Conservation (phyloP, 2,888 invertebrate species). For the Neuroscelio doddi region DNA sequence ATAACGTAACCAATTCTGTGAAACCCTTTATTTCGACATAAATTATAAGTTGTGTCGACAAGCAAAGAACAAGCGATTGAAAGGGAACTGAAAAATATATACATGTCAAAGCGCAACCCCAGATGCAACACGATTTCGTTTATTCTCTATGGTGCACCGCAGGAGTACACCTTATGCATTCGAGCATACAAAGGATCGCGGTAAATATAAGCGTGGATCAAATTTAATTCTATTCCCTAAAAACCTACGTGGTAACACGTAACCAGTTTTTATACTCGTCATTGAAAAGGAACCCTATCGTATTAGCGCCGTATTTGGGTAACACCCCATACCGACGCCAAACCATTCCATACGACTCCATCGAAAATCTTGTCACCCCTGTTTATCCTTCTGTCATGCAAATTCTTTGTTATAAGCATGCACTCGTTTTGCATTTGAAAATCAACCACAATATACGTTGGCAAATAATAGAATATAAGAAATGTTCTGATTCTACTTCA, state of each 20-base stretch:
- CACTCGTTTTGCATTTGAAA: conserved; percentile 3
- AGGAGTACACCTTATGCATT: conserved; percentile 40
- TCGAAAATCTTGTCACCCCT: conserved; percentile 61
- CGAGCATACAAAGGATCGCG: conserved; percentile 51
- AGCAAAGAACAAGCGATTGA: conserved; percentile 6
- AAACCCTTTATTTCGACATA: conserved; percentile 3
- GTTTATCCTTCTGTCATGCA: conserved; percentile 67
- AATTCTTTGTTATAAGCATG: conserved; percentile 46
- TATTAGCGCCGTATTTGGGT: conserved; percentile 55
- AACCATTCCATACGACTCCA: conserved; percentile 48
- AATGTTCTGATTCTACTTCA: no score
- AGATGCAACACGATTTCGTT: conserved; percentile 46
- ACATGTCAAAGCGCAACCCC: conserved; percentile 10
- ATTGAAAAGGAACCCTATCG: conserved; percentile 35
- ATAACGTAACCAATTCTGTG: background rate
- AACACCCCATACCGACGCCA: conserved; percentile 51
- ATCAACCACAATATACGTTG: conserved; percentile 4
- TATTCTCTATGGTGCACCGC: conserved; percentile 55
- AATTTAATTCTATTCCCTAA: conserved; percentile 57
- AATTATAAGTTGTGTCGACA: conserved; percentile 13
- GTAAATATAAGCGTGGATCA: conserved; percentile 54
- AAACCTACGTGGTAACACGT: conserved; percentile 27
- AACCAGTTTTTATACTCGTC: conserved; percentile 48
- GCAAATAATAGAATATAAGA: background rate
- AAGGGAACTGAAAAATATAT: conserved; percentile 10